These are phyloP conservation scores for Spicauda simplicius DNA, from an alignment of 2,888 invertebrate species.

Conservation along the genomic window DNA sequence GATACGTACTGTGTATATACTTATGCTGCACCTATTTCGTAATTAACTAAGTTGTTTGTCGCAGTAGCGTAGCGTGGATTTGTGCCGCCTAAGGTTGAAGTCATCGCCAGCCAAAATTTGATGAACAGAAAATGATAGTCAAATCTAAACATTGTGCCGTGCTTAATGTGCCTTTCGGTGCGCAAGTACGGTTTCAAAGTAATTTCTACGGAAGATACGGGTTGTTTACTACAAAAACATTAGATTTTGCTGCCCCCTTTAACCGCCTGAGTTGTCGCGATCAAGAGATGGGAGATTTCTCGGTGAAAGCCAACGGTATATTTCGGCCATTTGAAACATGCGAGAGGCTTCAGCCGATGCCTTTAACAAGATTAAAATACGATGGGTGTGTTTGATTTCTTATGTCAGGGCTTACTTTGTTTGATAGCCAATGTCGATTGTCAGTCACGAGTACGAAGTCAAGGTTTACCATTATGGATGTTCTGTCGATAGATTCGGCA, in stretches of 20 bases:
- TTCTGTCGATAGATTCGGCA: slow-evolving; percentile 58
- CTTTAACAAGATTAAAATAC: slow-evolving; percentile 20
- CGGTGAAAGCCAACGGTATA: slow-evolving; percentile 30
- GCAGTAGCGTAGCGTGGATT: no score
- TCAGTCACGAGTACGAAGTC: slow-evolving; percentile 48
- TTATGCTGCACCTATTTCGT: slow-evolving; percentile 40
- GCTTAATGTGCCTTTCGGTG: no score
- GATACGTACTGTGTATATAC: slow-evolving; percentile 41
- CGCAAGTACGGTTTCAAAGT: no score
- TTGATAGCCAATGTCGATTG: slow-evolving; percentile 48
- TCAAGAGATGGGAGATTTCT: slow-evolving; percentile 39
- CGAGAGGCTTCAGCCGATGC: slow-evolving; percentile 15
- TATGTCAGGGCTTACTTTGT: slow-evolving; percentile 39
- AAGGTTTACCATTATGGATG: slow-evolving; percentile 55
- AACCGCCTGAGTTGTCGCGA: no score
- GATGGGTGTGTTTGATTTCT: slow-evolving; percentile 21
- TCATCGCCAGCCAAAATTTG: no score
- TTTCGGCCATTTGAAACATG: slow-evolving; percentile 36
- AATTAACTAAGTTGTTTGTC: slow-evolving; percentile 47
- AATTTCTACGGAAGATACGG: no score
- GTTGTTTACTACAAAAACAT: no score
- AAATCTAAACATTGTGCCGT: no score
- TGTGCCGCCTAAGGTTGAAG: no score
- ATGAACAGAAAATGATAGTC: no score
- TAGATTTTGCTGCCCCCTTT: no score